These are phyloP conservation scores for Drepana falcataria DNA, from an alignment of 2,888 invertebrate genomes.

Conservation along the genomic window DNA sequence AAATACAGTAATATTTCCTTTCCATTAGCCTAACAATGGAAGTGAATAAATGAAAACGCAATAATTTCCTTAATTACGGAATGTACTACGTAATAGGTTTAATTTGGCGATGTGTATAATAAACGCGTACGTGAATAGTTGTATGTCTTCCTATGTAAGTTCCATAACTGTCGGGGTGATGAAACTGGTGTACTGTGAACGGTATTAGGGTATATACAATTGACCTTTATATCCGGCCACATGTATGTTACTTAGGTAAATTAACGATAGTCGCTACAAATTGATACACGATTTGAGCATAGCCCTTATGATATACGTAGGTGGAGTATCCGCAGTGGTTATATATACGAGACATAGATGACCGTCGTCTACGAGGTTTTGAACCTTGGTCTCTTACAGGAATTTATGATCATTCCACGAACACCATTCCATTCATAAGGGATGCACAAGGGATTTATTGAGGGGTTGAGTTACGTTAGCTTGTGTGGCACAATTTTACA, in stretches of 20 bases:
- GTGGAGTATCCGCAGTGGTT: slow-evolving; percentile 49
- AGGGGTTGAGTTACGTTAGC: slow-evolving; percentile 46
- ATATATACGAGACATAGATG: slow-evolving; percentile 55
- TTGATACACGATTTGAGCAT: slow-evolving; percentile 44
- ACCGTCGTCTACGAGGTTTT: slow-evolving; percentile 54
- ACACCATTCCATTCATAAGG: slow-evolving; percentile 36
- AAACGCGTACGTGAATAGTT: slow-evolving; percentile 60
- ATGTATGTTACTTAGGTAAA: slow-evolving; percentile 53
- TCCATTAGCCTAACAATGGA: neutral
- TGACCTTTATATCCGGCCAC: slow-evolving; percentile 65
- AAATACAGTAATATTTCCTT: neutral
- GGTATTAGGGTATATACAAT: slow-evolving; percentile 53
- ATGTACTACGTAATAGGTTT: slow-evolving; percentile 28
- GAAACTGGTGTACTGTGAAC: slow-evolving; percentile 46
- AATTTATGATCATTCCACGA: slow-evolving; percentile 47
- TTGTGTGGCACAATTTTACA: slow-evolving; percentile 74
- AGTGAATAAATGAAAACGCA: slow-evolving; percentile 14
- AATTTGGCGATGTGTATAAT: slow-evolving; percentile 38
- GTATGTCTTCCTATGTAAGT: slow-evolving; percentile 77
- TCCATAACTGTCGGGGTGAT: slow-evolving; percentile 52
- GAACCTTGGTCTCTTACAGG: slow-evolving; percentile 54
- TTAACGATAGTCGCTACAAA: slow-evolving; percentile 54
- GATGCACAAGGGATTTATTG: slow-evolving; percentile 17
- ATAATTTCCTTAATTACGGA: slow-evolving; percentile 17
- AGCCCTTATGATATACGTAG: slow-evolving; percentile 44